Conservation (phyloP, 2,113 vertebrate genomes). For the Nyctereutes procyonoides region DNA sequence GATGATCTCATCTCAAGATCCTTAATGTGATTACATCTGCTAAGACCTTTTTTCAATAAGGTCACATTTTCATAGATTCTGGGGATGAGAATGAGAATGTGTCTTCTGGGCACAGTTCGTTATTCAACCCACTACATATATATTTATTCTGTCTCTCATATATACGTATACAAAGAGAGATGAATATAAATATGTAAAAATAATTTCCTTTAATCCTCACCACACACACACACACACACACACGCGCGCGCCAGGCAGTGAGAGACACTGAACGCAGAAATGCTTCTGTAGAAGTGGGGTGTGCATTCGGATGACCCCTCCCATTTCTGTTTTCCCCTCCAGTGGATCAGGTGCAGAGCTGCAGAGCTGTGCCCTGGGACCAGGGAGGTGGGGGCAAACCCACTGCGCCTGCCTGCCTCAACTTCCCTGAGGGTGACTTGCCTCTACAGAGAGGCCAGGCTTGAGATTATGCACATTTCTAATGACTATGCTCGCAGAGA, state of each 20-base stretch:
- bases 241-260: neutral
- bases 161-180: neutral
- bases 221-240: neutral
- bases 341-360: neutral
- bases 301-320: rapidly evolving
- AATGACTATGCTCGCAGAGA: neutral
- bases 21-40: neutral
- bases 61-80: neutral
- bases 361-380: neutral
- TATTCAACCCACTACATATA: neutral
- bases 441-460: neutral
- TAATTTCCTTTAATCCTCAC: neutral
- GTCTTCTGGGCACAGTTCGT: neutral
- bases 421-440: neutral
- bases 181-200: too few relatives aligned
- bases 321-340: rapidly evolving
- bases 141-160: neutral
- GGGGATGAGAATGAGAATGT: neutral
- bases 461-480: neutral
- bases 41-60: neutral
- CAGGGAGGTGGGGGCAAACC: neutral
- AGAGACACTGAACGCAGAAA: neutral
- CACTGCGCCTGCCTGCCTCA: rapidly evolving
- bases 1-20: neutral
- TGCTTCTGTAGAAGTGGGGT: neutral